Base-by-base conservation (phyloP, 23 tunicate species). In the Styela plicata region DNA sequence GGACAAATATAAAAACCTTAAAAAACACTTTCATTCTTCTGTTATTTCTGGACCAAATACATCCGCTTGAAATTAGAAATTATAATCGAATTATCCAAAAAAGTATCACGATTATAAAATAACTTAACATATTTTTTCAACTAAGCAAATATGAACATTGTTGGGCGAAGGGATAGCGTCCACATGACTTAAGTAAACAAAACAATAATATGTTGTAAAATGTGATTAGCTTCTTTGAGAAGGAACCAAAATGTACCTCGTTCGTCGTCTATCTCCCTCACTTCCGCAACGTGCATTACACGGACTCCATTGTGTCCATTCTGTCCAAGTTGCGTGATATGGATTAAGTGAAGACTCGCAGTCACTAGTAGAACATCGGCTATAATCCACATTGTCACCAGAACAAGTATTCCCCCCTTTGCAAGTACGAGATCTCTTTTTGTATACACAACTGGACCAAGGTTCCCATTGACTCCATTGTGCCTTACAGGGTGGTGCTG, bases 381-480 rank as follows among this genome's bases (percentile, higher is more conserved):
- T 25, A 53, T 44, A 76, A 20, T 76, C 81, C 18, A 20, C 81
- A 17, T 16, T 44, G 18, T 36, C 31, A 16, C 81, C 81, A n/a
- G 27, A 24, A 2, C 81, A 76, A 7, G 63, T 53, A 17, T 24
- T 29, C 0, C 63, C 64, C 18, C 66, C 66, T 19, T 21, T 21
- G 53, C 81, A 76, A 26, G 27, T 44, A 10, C 81, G 65, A 24
- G 81, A 1, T 44, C 81, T 20, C 66, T 21, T 76, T 53, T 53
- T 36, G 31, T 76, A 76, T 21, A 24, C 53, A 53, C 81, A 76
- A 29, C 1, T 53, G 17, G 81, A 76, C 81, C 81, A 76, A 23
- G 27, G n/a, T 22, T 67, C 53, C 81, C 81, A 76, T 29, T 36
- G 10, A n/a, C 81, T 31, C 81, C 81, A 76, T 17, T 53, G 36